These are phyloP conservation scores for Drosophila baimaii DNA, from an alignment of 1,140 invertebrate species.

Conservation along the genomic window DNA sequence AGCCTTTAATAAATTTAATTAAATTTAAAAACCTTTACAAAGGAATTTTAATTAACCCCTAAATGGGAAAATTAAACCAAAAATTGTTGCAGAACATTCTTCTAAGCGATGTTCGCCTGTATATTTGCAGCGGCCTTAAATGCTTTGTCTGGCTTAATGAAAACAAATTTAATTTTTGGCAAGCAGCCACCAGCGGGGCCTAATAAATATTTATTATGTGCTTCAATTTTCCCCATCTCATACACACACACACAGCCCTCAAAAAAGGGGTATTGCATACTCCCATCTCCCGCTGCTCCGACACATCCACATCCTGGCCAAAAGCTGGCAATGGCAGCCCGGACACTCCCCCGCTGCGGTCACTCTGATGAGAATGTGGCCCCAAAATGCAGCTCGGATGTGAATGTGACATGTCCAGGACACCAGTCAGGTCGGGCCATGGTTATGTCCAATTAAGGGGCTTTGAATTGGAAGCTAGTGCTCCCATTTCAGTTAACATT, in stretches of 20 bases:
- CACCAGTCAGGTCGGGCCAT: conserved; percentile 27
- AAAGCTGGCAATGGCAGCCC: conserved; percentile 24
- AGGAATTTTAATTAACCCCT: too few relatives aligned
- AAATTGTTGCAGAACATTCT: not conserved
- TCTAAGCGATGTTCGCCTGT: conserved; percentile 8
- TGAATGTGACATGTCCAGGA: conserved; percentile 34
- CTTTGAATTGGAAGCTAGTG: conserved; percentile 30
- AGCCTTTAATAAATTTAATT: not conserved
- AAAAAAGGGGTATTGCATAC: conserved; percentile 3
- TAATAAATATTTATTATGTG: conserved; percentile 80
- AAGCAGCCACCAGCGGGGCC: conserved; percentile 39
- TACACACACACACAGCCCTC: conserved; percentile 1
- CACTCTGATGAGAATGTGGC: conserved; percentile 7
- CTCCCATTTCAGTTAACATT: conserved; percentile 4
- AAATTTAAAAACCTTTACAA: not conserved
- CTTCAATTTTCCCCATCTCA: conserved; percentile 20
- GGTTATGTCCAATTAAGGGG: conserved; percentile 45
- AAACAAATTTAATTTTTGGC: conserved; percentile 80
- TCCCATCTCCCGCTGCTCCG: conserved; percentile 8
- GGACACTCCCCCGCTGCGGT: conserved; percentile 20
- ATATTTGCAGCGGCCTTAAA: conserved; percentile 59
- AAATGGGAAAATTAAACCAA: not conserved
- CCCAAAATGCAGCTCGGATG: conserved; percentile 34
- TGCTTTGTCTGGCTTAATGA: conserved; percentile 73
- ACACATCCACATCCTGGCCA: conserved; percentile 32